phyloP scores from a whole-genome alignment of 2,888 invertebrate species.

The Stenchaetothrips biformis region DNA sequence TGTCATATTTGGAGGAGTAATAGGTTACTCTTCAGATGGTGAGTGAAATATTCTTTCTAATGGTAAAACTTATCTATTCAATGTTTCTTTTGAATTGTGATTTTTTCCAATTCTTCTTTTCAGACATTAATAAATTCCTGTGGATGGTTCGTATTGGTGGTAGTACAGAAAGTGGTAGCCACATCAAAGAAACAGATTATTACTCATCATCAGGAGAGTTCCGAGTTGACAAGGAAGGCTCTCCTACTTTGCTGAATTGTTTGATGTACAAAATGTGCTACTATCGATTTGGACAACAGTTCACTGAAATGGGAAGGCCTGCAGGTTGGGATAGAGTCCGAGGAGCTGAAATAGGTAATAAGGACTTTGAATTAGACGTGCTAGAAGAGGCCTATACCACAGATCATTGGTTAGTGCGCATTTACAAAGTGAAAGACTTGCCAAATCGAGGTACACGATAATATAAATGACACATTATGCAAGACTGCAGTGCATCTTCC shows the following conservation, averaged over 20 bases:
- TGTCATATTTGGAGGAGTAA: slow-evolving; percentile 97
- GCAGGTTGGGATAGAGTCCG: slow-evolving; percentile 95
- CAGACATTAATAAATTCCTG: slow-evolving; percentile 97
- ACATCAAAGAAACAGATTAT: slow-evolving; percentile 95
- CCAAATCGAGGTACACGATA: slow-evolving; percentile 76
- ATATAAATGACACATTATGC: neutral
- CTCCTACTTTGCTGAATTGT: slow-evolving; percentile 86
- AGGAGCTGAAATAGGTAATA: slow-evolving; percentile 96
- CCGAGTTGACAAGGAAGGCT: slow-evolving; percentile 90
- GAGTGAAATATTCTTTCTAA: slow-evolving; percentile 40
- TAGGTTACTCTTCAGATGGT: slow-evolving; percentile 97
- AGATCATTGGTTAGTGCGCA: slow-evolving; percentile 97
- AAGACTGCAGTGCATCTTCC: neutral
- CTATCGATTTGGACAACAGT: slow-evolving; percentile 93
- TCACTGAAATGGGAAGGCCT: slow-evolving; percentile 90
- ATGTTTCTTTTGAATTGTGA: neutral
- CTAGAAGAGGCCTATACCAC: slow-evolving; percentile 99
- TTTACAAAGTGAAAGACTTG: slow-evolving; percentile 94
- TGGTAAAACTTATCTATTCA: slow-evolving; percentile 22
- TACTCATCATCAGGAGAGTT: slow-evolving; percentile 96
- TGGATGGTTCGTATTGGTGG: slow-evolving; percentile 99
- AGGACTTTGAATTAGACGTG: slow-evolving; percentile 96
- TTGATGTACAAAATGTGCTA: slow-evolving; percentile 99
- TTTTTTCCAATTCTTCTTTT: slow-evolving; percentile 36
- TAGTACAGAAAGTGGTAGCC: slow-evolving; percentile 87